Base-by-base conservation (phyloP, 53 echinoderm and acorn worm species). In the Stichopus horrens region DNA sequence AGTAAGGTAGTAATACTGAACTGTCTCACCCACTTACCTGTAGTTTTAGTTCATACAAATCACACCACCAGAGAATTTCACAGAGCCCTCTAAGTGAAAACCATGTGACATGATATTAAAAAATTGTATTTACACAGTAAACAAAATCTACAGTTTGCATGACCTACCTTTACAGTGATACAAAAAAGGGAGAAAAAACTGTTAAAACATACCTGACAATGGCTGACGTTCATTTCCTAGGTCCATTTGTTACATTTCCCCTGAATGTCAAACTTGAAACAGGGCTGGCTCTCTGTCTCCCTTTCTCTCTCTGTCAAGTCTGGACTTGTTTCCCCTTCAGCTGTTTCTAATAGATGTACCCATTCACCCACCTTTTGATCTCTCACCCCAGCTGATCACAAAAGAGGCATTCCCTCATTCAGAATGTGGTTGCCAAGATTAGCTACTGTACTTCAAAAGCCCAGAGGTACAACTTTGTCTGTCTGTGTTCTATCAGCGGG, bases 361-460 rank as follows among this genome's bases (percentile, higher is more conserved):
- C 55, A 79, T 55, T 79, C 7, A 19, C n/a, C 55, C 51, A 79
- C 79, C 79, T 79, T n/a, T 55, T 79, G 79, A 79, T 79, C 79
- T 79, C 53, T 79, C 54, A 55, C 79, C 79, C 18, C 16, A 37
- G 18, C n/a, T 53, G 21, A 53, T 11, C 18, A 79, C 79, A 79
- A 79, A 79, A 55, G 55, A 79, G 79, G 55, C 19, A 79, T 79
- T 79, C 79, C n/a, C 79, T n/a, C 55, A 79, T 53, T 18, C 9
- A 75, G 19, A 75, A 75, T 6, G 54, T 51, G 79, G 63, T 63
- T 63, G 63, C 63, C n/a, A 79, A 79, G 55, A 79, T 53, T 79
- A 79, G 54, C 79, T 53, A 52, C 16, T 79, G 37, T 37, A 37
- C 37, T 37, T 37, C 37, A 37, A 37, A 9, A 55, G 79, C 79